Base-by-base conservation (phyloP, 2,113 vertebrate genomes). In the Periophthalmus modestus region DNA sequence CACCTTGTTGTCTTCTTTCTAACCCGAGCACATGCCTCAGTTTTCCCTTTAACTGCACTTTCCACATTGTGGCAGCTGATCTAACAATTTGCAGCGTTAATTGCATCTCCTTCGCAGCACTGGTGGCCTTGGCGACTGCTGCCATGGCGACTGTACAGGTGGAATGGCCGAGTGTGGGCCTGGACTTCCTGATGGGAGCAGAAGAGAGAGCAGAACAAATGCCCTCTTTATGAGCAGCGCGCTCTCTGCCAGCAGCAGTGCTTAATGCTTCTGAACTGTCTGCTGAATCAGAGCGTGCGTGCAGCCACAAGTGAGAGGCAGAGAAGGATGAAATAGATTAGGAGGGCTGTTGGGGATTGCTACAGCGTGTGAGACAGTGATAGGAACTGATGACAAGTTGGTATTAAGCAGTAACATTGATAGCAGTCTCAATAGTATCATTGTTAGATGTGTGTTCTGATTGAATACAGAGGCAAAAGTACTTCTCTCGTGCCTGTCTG, bases 61-160 rank as follows among this genome's bases (percentile, higher is more conserved):
- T 88, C 89, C 84, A 84, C 61, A 33, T 63, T 58, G 79, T 77
- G 74, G 85, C 79, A 85, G 86, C 88, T 89, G 87, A 88, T 91
- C 84, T 86, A 88, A 86, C 88, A 85, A 83, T 87, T 82, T 71
- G 50, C 77, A 66, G 85, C 82, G 85, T 89, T 91, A 89, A 89
- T 93, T 89, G 83, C 82, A 86, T 87, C 83, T 90, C 84, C 76
- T 75, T 81, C 87, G 79, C 81, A 80, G 86, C 76, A 87, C 82
- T 80, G 70, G 88, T 90, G 88, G 88, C 88, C 86, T 87, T 89
- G 86, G 88, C 67, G 90, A 90, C 88, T 83, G 90, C 91, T 92
- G 79, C 85, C 87, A 91, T 92, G 90, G 91, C 85, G 78, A 89
- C 90, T 89, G 85, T 92, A 92, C 90, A 93, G 92, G 89, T 93